Evolutionary conservation across 2,113 vertebrate species (phyloP), one percentile per base, ranked within the genome.

Genomic region (Scomber scombrus): DNA sequence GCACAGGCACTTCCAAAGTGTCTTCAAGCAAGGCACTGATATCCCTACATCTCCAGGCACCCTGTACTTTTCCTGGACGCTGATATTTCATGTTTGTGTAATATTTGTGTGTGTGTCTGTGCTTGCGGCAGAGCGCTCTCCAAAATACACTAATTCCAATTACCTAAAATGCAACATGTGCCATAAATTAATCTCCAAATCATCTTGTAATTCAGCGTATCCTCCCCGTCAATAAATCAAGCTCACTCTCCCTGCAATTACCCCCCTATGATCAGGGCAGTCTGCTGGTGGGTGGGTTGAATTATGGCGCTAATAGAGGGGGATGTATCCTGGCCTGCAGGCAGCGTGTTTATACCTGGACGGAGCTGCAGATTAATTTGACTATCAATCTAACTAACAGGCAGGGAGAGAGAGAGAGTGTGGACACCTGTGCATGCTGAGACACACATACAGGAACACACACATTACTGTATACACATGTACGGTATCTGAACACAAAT

Each of bases 261-360:
- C 84, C 88, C 86, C 82, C 56, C 79, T 45, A 64, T 91, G 81
- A 92, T 89, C 79, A 81, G 88, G 85, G 90, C 74, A 85, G 88
- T 66, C 77, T 81, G 90, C 90, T 90, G 86, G 71, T 86, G 84
- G 90, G 78, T 76, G 85, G 67, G 61, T 80, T 91, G 90, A 92
- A 88, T 93, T 88, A 93, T 75, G 79, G 76, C 64, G 74, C 81
- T 92, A 91, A 92, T 92, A 88, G 87, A 86, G 74, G 72, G 79
- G 86, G 85, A 85, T 89, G 87, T 75, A 75, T 89, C 81, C 78
- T 72, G 86, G 86, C 88, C 90, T 86, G 88, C 84, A 82, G 91
- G 90, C 90, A 88, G 29, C 78, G n/a, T 92, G 91, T 91, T 91
- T 91, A 86, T 88, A 93, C 90, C 91, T 92, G 91, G 86, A 92